These are phyloP conservation scores for Harmothoe impar DNA, from an alignment of 2,888 invertebrate genomes.

Conservation along the genomic window DNA sequence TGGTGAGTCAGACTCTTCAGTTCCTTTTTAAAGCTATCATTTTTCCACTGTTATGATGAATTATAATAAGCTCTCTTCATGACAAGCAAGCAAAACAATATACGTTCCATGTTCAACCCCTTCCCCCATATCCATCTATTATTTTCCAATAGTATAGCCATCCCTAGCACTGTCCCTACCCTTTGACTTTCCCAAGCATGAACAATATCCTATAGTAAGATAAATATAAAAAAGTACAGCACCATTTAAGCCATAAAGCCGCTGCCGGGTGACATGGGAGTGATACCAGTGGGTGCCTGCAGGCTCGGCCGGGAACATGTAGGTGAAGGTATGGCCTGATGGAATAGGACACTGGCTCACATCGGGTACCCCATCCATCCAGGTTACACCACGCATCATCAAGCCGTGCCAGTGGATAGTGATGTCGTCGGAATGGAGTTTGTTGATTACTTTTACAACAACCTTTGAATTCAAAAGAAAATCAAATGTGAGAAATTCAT, in stretches of 20 bases:
- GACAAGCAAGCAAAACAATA: too few species aligned
- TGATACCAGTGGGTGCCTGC: slow-evolving; percentile 77
- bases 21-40: too few species aligned
- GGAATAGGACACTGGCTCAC: slow-evolving; percentile 78
- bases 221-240: neutral
- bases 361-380: slow-evolving; percentile 76
- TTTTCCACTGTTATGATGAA: too few species aligned
- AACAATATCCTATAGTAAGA: neutral
- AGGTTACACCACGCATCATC: slow-evolving; percentile 75
- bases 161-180: too few species aligned
- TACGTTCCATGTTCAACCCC: too few species aligned
- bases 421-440: slow-evolving; percentile 70
- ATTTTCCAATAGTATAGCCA: too few species aligned
- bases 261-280: slow-evolving; percentile 74
- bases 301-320: slow-evolving; percentile 74
- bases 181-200: too few species aligned
- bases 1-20: too few species aligned
- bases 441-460: slow-evolving; percentile 68
- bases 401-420: slow-evolving; percentile 80
- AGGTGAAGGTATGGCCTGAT: slow-evolving; percentile 75
- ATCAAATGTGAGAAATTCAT: too few species aligned
- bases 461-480: too few species aligned
- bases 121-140: too few species aligned
- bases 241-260: slow-evolving; percentile 77
- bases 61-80: too few species aligned